phyloP scores from a whole-genome alignment of 2,113 vertebrate genomes.

The Gobiocypris rarus region DNA sequence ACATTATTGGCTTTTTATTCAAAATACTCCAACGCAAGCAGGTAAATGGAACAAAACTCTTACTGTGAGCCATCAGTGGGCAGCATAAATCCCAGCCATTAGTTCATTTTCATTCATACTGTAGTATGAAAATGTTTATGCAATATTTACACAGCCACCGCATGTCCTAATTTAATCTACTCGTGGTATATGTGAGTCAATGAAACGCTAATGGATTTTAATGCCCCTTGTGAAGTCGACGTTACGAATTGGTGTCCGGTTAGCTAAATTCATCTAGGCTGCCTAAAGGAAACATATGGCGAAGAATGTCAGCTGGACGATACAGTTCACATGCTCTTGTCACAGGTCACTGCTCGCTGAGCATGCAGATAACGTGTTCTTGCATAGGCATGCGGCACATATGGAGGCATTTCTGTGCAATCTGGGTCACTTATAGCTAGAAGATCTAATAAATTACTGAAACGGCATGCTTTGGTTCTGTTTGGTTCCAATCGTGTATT shows the following conservation, averaged over 20 bases:
- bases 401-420: slow-evolving; percentile 70
- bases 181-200: not conserved
- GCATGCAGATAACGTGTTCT: slow-evolving; percentile 70
- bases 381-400: slow-evolving; percentile 61
- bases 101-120: slow-evolving; percentile 23
- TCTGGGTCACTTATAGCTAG: slow-evolving; percentile 65
- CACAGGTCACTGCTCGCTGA: slow-evolving; percentile 65
- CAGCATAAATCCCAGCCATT: slow-evolving; percentile 10
- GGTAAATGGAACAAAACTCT: slow-evolving; percentile 47
- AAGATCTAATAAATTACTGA: not conserved
- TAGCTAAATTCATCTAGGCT: slow-evolving; percentile 19
- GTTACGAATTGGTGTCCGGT: slow-evolving; percentile 1
- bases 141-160: slow-evolving; percentile 26
- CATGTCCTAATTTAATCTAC: slow-evolving; percentile 8
- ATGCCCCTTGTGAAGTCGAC: not conserved
- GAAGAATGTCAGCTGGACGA: slow-evolving; percentile 58
- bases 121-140: slow-evolving; percentile 21
- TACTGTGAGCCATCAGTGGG: slow-evolving; percentile 18
- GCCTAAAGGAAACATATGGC: slow-evolving; percentile 64
- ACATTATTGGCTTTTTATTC: slow-evolving; percentile 50
- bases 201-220: slow-evolving; percentile 31
- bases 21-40: slow-evolving; percentile 48
- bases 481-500: not conserved
- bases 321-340: slow-evolving; percentile 68
- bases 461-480: not conserved